phyloP scores from a whole-genome alignment of 2,113 vertebrate genomes.

The Lonchura striata region DNA sequence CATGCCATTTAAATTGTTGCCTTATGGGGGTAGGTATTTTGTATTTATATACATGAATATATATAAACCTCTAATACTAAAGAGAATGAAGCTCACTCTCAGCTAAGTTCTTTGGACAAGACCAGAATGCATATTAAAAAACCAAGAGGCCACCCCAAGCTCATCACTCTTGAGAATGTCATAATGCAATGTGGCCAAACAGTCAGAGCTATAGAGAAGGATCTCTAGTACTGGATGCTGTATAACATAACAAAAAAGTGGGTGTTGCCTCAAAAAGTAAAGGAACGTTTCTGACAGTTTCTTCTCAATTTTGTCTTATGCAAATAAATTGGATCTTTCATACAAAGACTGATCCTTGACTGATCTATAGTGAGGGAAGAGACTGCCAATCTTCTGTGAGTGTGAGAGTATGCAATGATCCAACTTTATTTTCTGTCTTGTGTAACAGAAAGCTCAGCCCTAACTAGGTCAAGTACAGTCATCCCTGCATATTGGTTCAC shows the following conservation, averaged over 20 bases:
- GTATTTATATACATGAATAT: not conserved
- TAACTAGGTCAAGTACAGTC: conserved; percentile 2
- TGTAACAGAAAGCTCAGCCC: not conserved
- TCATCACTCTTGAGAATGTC: not conserved
- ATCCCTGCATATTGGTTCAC: not conserved
- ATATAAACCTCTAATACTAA: not conserved
- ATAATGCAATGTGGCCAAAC: not conserved
- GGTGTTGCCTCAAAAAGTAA: not conserved
- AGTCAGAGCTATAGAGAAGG: not conserved
- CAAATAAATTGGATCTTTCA: not conserved
- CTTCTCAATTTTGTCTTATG: not conserved
- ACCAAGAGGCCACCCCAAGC: not conserved
- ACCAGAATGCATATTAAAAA: not conserved
- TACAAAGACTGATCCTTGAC: not conserved
- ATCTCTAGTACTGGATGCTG: not conserved
- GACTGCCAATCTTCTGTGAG: not conserved
- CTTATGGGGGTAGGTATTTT: not conserved
- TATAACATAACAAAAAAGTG: not conserved
- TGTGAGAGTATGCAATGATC: not conserved
- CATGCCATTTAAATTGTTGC: not conserved
- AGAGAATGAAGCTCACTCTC: not conserved
- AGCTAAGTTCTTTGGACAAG: not conserved
- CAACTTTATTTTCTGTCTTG: not conserved
- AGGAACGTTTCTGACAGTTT: not conserved
- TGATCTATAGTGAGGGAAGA: not conserved